Percentiles rank a stretch among this genome's conserved stretches.
These are phyloP conservation scores for Nibea coibor DNA, from an alignment of 2,113 vertebrate species.

Conservation along the genomic window DNA sequence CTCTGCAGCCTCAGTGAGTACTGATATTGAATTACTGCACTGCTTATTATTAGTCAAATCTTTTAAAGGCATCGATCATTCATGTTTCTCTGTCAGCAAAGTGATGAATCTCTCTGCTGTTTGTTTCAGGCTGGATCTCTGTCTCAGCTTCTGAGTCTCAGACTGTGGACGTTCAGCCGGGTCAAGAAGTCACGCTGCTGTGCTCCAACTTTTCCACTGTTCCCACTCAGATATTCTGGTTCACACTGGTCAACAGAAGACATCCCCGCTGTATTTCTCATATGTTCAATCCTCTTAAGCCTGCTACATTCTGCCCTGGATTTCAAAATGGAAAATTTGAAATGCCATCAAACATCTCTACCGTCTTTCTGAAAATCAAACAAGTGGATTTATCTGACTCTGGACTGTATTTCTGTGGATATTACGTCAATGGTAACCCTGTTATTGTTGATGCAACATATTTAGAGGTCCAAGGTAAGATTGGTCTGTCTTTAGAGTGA, in stretches of 20 bases:
- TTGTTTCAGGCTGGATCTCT: no score
- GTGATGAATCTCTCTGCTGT: no score
- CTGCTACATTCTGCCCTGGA: not conserved
- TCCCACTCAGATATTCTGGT: no score
- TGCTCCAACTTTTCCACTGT: no score
- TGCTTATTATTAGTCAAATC: no score
- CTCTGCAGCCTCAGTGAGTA: slow-evolving; percentile 51
- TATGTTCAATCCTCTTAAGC: rapidly evolving
- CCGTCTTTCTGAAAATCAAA: slow-evolving; percentile 39
- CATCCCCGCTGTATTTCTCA: not conserved
- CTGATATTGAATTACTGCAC: no score
- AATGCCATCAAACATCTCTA: not conserved
- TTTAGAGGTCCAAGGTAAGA: slow-evolving; percentile 54
- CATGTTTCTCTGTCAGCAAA: not conserved
- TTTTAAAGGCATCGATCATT: not conserved
- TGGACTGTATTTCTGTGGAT: slow-evolving; percentile 58
- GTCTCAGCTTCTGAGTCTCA: no score
- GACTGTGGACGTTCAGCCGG: no score
- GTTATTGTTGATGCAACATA: not conserved
- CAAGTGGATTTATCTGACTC: not conserved
- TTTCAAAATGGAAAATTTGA: slow-evolving; percentile 1
- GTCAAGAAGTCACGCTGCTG: no score
- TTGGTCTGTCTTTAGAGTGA: slow-evolving; percentile 45
- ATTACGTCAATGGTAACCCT: rapidly evolving
- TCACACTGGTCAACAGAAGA: no score